These are phyloP conservation scores for Alexandromys fortis DNA, from an alignment of 2,113 vertebrate genomes.

Conservation along the genomic window DNA sequence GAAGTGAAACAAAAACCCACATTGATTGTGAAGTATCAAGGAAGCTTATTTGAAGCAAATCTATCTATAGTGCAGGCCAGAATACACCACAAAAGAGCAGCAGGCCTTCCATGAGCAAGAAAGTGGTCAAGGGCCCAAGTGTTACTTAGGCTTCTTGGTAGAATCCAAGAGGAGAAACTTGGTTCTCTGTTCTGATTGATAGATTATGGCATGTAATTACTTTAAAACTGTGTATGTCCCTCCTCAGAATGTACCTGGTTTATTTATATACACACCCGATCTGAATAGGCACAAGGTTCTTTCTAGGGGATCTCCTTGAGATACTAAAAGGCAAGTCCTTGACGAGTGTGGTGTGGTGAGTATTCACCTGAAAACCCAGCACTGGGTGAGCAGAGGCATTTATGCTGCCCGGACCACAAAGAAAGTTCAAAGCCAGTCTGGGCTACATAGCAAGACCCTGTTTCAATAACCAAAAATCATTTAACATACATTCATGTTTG, in stretches of 20 bases:
- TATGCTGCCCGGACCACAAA: background rate
- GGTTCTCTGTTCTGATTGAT: background rate
- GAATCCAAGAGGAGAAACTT: background rate
- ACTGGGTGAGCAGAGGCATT: background rate
- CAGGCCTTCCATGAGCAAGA: background rate
- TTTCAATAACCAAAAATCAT: background rate
- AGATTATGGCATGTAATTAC: background rate
- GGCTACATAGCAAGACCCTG: background rate
- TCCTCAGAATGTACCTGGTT: too few relatives aligned
- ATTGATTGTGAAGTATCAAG: background rate
- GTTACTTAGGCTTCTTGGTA: background rate
- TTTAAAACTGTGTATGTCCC: background rate
- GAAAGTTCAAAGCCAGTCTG: background rate
- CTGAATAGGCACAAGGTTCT: background rate
- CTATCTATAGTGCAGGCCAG: too few relatives aligned
- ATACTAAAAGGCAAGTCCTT: background rate
- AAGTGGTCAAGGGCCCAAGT: background rate
- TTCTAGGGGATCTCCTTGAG: background rate
- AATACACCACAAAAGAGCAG: background rate
- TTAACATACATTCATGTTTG: background rate
- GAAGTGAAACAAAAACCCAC: background rate
- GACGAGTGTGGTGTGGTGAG: background rate
- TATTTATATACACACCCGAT: background rate
- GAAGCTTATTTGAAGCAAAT: background rate
- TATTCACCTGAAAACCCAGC: background rate